Base-by-base conservation (phyloP, 2,797 vertebrate genomes). In the Neosilurus hyrtlii region DNA sequence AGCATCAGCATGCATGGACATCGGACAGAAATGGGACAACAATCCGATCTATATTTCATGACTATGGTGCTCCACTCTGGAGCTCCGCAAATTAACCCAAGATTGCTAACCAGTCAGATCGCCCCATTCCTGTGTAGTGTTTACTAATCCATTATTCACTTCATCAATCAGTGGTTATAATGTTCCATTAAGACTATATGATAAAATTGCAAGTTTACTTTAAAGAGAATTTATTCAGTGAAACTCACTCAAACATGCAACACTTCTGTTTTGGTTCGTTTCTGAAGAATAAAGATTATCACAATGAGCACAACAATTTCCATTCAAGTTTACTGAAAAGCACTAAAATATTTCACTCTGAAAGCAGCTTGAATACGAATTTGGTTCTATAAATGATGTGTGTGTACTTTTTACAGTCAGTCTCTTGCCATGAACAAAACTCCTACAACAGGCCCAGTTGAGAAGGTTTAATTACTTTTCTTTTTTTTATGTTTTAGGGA, bases 401-500 rank as follows among this genome's bases (percentile, higher is more conserved):
- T 30, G 30, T 30, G 30, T 70, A 12, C 18, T 43, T 16, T 18
- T 11, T 26, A 1, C n/a, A 24, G n/a, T 43, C 11, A 43, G 26
- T 43, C 9, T 70, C n/a, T 49, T 12, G 10, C 49, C 2, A 18
- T 16, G 49, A 72, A 72, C 20, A 49, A 49, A n/a, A 43, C 37
- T 68, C 35, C 65, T 43, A 43, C 67, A 70, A 2, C 37, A 43
- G 35, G 66, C 18, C 35, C 8, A 20, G 9, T 22, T 43, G 3
- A 43, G 9, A 22, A 68, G 10, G 9, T 43, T 20, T 68, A 37
- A 43, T 68, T 35, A 43, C 71, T 43, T 73, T 65, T 15, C 37
- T 24, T 63, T 51, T 62, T 24, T 66, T 35, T 56, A 14, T 76
- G 15, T 73, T 43, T 54, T 88, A 99, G 98, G 98, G 98, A 89